Base-by-base conservation (phyloP, 2,113 vertebrate genomes). In the Ceratotherium simum region DNA sequence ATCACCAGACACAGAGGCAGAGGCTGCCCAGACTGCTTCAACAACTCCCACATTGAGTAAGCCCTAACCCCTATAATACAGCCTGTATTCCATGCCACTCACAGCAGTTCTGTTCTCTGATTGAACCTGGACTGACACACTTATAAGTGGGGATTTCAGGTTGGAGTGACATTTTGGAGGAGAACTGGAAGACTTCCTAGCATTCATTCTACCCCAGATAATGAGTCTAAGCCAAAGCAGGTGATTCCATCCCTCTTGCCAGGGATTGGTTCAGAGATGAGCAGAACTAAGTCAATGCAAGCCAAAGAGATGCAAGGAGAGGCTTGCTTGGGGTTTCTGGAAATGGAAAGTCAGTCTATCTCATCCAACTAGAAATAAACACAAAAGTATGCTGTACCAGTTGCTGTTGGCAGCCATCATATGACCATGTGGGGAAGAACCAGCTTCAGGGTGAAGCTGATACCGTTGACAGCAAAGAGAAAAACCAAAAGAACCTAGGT, bases 381-480 rank as follows among this genome's bases (percentile, higher is more conserved):
- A 92, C 16, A 27, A 62, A 90, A 64, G 33, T 54, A 51, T 56
- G 46, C 42, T 72, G 1, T 60, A 65, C 39, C 73, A 87, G 64
- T 96, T 96, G 83, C 73, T 83, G 51, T 51, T 96, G 86, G 90
- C 69, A 93, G 46, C 33, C 46, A 25, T 67, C 72, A 23, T 29
- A 46, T 80, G 73, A 90, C 58, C 51, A 73, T 64, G 54, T 87
- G 84, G 69, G 27, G 42, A 89, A 56, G 42, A 89, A 56, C 70
- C 78, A 93, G 85, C 79, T 97, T 97, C 92, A 83, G 58, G 75
- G 90, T 90, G 93, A 80, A 90, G 33, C 33, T 80, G 60, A 85
- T 51, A 39, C 31, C 60, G 82, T 9, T 42, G 65, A 94, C 16
- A 80, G 60, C 91, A 90, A 91, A 84, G 69, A 54, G 56, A 85